These are phyloP conservation scores for Saxidomus purpurata DNA, from an alignment of 1,140 invertebrate genomes.

Conservation along the genomic window DNA sequence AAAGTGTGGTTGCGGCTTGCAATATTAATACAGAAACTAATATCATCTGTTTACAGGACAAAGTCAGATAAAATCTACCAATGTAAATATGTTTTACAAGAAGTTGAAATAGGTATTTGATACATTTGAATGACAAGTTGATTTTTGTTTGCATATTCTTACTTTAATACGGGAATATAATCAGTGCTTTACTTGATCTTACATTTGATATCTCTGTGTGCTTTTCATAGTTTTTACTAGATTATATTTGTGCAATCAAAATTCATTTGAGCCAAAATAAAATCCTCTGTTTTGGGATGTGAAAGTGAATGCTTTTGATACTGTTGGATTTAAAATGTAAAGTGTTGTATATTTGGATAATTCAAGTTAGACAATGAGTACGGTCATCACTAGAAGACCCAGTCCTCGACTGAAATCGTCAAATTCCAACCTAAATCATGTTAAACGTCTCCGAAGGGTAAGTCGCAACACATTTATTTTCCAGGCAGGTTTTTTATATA, in stretches of 20 bases:
- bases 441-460: slow-evolving; percentile 70
- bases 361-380: slow-evolving; percentile 48
- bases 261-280: no score
- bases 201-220: neutral
- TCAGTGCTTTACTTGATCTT: neutral
- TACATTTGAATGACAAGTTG: slow-evolving; percentile 6
- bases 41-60: neutral
- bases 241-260: neutral
- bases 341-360: neutral
- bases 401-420: slow-evolving; percentile 60
- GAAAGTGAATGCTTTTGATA: no score
- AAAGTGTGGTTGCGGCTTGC: no score
- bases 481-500: no score
- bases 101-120: neutral
- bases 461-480: slow-evolving; percentile 41
- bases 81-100: neutral
- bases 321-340: no score
- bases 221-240: neutral
- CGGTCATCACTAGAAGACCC: slow-evolving; percentile 24
- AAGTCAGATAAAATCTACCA: neutral
- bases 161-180: neutral
- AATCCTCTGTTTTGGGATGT: no score
- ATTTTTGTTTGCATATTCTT: neutral
- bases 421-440: slow-evolving; percentile 69
- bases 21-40: no score